These are phyloP conservation scores for Eulemur coronatus DNA, from an alignment of 2,797 vertebrate genomes.

Conservation along the genomic window DNA sequence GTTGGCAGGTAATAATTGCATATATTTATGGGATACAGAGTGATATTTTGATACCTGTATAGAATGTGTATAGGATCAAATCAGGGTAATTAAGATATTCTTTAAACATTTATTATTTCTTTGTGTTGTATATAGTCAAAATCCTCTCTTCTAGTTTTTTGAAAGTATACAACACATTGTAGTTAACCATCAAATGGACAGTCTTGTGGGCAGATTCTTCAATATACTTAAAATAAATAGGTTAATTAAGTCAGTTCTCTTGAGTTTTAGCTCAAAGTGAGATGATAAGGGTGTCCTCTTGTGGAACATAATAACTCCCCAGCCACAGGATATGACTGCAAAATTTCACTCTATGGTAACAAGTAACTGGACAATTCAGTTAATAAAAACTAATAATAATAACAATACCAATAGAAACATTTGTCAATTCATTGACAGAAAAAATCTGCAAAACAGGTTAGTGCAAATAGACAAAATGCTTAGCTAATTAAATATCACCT, in stretches of 20 bases:
- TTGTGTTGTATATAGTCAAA: neutral
- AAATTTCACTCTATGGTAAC: neutral
- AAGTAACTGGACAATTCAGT: neutral
- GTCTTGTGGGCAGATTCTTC: neutral
- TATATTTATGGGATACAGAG: neutral
- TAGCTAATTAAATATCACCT: neutral
- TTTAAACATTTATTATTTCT: neutral
- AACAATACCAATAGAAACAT: neutral
- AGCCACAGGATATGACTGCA: neutral
- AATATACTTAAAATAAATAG: neutral
- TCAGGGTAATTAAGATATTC: neutral
- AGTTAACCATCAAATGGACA: neutral
- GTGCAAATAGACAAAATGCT: neutral
- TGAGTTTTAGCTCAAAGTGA: neutral
- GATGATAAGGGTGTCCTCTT: neutral
- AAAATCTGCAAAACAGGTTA: neutral
- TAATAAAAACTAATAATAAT: neutral
- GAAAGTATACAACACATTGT: neutral
- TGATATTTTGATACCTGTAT: neutral
- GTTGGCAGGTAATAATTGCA: neutral
- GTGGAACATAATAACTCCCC: neutral
- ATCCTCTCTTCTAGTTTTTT: neutral
- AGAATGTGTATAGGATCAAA: neutral
- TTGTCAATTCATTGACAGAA: neutral
- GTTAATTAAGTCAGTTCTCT: neutral